A percentile compares a stretch with the other conserved stretches of the same genome.
Conservation (phyloP, 2,113 vertebrate species). For the Dipodomys ordii region DNA sequence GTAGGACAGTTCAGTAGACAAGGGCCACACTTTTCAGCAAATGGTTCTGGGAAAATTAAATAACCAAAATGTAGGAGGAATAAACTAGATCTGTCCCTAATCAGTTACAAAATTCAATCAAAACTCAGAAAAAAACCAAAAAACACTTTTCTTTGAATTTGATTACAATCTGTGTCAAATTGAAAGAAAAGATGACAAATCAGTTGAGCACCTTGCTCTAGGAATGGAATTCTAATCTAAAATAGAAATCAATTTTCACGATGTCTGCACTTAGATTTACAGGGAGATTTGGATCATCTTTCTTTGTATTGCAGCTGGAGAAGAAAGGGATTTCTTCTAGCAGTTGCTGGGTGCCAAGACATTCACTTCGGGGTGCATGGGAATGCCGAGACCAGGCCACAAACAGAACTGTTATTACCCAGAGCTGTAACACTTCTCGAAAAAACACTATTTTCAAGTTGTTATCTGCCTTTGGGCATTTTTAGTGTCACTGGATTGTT, state of each 20-base stretch:
- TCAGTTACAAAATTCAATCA: not conserved
- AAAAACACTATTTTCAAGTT: not conserved
- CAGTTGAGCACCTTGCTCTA: not conserved
- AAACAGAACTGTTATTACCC: not conserved
- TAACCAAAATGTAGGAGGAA: not conserved
- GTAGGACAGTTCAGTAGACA: not conserved
- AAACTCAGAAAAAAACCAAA: not conserved
- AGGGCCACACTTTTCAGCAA: not conserved
- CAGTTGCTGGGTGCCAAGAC: not conserved
- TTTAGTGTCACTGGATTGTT: not conserved
- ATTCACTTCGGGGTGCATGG: not conserved
- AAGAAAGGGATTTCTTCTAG: not conserved
- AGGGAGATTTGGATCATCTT: not conserved
- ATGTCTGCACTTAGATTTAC: not conserved
- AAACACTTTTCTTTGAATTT: not conserved
- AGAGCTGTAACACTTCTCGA: not conserved
- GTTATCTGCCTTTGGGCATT: not conserved
- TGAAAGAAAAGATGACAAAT: not conserved
- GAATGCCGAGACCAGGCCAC: not conserved
- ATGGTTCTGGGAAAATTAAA: not conserved
- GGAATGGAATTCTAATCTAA: not conserved
- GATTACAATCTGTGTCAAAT: not conserved
- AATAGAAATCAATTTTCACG: not conserved
- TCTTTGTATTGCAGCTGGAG: not conserved
- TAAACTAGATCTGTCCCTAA: not conserved